Conservation (phyloP, 2,113 vertebrate species). For the Dryoscopus gambensis region DNA sequence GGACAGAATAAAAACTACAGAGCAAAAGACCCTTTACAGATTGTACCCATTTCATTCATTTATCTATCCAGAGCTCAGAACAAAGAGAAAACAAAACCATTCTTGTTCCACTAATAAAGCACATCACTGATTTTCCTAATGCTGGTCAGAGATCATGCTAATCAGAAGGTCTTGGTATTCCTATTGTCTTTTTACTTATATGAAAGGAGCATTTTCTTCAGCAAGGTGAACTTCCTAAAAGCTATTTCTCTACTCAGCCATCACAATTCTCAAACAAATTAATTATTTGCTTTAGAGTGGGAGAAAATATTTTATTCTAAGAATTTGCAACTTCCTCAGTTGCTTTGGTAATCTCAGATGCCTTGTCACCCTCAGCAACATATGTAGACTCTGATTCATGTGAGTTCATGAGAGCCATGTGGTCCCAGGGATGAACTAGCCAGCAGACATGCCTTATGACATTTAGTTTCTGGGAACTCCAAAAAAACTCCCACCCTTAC, state of each 20-base stretch:
- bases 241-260: neutral
- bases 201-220: neutral
- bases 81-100: neutral
- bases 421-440: neutral
- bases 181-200: neutral
- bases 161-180: neutral
- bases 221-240: neutral
- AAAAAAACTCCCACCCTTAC: neutral
- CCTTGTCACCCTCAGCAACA: conserved; percentile 11
- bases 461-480: conserved; percentile 51
- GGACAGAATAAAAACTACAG: neutral
- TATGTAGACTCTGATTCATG: conserved; percentile 58
- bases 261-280: neutral
- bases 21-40: neutral
- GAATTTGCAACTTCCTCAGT: neutral
- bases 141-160: neutral
- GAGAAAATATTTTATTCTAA: neutral
- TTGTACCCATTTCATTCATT: neutral
- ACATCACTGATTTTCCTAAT: neutral
- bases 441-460: conserved; percentile 34
- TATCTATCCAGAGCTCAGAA: neutral
- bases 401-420: neutral
- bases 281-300: neutral
- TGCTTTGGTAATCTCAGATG: neutral
- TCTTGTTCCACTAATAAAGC: conserved; percentile 6